Conservation (phyloP, 1,140 invertebrate genomes). For the Acarapis woodi region DNA sequence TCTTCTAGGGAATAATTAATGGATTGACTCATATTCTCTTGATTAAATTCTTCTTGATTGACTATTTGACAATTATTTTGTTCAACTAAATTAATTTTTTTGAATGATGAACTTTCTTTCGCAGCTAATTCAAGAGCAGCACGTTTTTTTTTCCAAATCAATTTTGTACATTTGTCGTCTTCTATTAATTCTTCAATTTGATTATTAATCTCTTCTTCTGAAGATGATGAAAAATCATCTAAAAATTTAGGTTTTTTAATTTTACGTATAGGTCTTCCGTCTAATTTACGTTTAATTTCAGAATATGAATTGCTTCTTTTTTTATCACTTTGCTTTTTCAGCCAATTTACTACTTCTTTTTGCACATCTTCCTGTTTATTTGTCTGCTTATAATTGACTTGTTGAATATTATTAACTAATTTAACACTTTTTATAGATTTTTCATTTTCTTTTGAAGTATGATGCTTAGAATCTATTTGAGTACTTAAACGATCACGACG, state of each 20-base stretch:
- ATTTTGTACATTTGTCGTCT: background rate
- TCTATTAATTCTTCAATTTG: background rate
- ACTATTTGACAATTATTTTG: constrained; percentile 1
- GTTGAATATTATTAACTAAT: no score
- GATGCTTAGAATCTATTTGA: constrained; percentile 15
- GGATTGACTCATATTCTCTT: background rate
- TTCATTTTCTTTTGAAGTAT: constrained; percentile 28
- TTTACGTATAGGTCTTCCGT: background rate
- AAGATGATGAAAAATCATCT: constrained; percentile 5
- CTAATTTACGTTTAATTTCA: constrained; percentile 17
- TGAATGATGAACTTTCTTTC: background rate
- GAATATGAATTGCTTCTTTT: constrained; percentile 25
- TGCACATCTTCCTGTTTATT: background rate
- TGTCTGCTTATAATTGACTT: constrained; percentile 14
- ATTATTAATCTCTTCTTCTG: background rate
- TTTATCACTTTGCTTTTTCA: constrained; percentile 15
- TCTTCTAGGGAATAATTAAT: background rate
- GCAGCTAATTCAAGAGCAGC: background rate
- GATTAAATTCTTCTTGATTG: background rate
- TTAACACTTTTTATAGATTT: no score
- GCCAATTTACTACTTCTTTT: constrained; percentile 1
- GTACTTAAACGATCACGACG: constrained; percentile 12
- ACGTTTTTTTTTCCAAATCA: constrained; percentile 2
- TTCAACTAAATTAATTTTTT: constrained; percentile 7
- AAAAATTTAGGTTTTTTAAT: constrained; percentile 17